Base-by-base conservation (phyloP, 2,888 invertebrate genomes). In the Drosophila formosana region DNA sequence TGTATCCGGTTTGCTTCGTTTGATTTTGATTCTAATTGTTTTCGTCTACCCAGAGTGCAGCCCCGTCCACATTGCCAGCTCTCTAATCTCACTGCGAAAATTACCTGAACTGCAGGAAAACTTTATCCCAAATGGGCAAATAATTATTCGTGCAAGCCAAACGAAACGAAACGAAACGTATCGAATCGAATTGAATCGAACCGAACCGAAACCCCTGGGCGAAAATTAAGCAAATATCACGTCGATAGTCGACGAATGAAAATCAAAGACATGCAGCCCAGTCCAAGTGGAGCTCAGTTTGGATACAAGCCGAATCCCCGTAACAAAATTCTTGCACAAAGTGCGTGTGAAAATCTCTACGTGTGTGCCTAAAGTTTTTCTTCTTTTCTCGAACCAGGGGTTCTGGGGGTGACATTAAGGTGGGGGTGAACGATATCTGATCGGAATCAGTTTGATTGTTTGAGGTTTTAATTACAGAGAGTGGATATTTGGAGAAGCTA, bases 211-310 rank as follows among this genome's bases (percentile, higher is more conserved):
- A 46, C 53, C 69, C 23, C 57, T 58, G 62, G 66, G 66, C 58
- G 75, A 85, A 77, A 87, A 87, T 85, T 87, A 87, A 83, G 88
- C 88, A 83, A 83, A 83, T 83, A 83, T 87, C 83, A 83, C 83
- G 85, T 83, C 70, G 67, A 66, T 62, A 60, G 62, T 32, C 63
- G 55, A 52, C 74, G 50, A 69, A 60, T 58, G 67, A 52, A 68
- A 72, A 75, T 78, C 78, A 75, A 75, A 75, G 72, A 75, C 58
- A 77, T 45, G 28, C 68, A 55, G 43, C 57, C 50, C 63, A n/a
- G 13, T 23, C 49, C 23, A 18, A 57, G 51, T 45, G 52, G 37
- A 53, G 57, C 65, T 46, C 58, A 23, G 51, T 55, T 71, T 63
- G 57, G 72, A 60, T 75, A 72, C 69, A 64, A 56, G 30, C 39